Conservation (phyloP, 2,888 invertebrate species). For the Nymphalis polychloros region DNA sequence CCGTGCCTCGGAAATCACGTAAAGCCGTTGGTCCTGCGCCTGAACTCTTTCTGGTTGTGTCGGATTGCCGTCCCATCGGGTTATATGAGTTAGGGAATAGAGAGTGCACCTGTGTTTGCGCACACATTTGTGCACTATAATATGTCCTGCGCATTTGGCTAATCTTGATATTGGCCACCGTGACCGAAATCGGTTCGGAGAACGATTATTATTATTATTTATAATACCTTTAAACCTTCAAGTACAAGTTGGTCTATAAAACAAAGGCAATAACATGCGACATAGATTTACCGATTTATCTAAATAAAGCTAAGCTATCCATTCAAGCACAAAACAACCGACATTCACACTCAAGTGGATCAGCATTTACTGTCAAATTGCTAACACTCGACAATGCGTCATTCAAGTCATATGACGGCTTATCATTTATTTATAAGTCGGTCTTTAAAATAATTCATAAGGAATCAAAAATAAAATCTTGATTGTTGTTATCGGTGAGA, state of each 20-base stretch:
- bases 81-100: no score
- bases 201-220: no score
- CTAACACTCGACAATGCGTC: not conserved
- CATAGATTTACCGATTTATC: slow-evolving; percentile 4
- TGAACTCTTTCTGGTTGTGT: no score
- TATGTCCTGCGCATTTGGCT: no score
- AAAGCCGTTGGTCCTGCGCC: no score
- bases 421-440: not conserved
- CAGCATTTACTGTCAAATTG: slow-evolving; percentile 20
- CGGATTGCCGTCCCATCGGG: no score
- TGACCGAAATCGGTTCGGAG: no score
- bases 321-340: slow-evolving; percentile 9
- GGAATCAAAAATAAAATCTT: slow-evolving; percentile 1
- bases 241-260: not conserved
- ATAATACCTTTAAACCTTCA: no score
- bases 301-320: slow-evolving; percentile 9
- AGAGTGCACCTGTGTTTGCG: no score
- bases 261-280: not conserved
- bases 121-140: no score
- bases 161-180: no score
- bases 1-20: no score
- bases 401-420: not conserved
- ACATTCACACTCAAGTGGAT: slow-evolving; percentile 11
- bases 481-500: not conserved
- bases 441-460: slow-evolving; percentile 3